Evolutionary conservation across 1,140 invertebrate species (phyloP), one percentile per base, ranked within the genome.

Genomic region (Saccostrea cuccullata): DNA sequence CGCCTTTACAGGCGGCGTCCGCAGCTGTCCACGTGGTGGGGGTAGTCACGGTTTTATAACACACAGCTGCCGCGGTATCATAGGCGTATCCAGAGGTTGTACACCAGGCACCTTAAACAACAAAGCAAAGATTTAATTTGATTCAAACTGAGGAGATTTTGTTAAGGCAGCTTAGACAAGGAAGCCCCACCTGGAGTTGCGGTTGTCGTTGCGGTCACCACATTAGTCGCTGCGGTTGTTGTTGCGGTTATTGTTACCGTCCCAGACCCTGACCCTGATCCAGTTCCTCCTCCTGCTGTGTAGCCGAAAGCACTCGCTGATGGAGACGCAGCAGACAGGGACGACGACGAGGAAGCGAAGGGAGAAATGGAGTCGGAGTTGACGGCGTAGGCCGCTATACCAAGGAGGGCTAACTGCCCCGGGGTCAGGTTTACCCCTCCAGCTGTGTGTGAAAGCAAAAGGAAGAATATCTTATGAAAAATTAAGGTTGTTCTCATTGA

Each of bases 21-120:
- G 70, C 70, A 12, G 23, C 70, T 15, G 70, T 77, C 70, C 70
- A 77, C 13, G 26, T 77, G 70, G 26, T 26, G 1, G 70, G 70
- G 15, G 70, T 77, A 12, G 70, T 30, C 23, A 77, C 70, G 2
- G 36, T 26, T 26, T 77, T 77, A 26, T 77, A 77, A 12, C 70
- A 77, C 13, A 26, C 13, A 36, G 23, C 26, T 23, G 70, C 70
- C 70, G 70, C 15, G 9, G 23, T 12, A 26, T 77, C 70, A 13
- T 77, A 77, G 12, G 30, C 36, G 26, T 77, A 77, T 77, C 70
- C 70, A 5, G 70, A 11, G 11, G 70, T 77, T 26, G 70, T 77
- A 17, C 70, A 77, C 70, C 70, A 77, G 23, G 70, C 23, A 36
- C 70, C 70, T 77, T 23, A 13, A 77, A 67, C 47, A 47, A 67